phyloP scores from a whole-genome alignment of 2,888 invertebrate genomes.

The Bugulina stolonifera region DNA sequence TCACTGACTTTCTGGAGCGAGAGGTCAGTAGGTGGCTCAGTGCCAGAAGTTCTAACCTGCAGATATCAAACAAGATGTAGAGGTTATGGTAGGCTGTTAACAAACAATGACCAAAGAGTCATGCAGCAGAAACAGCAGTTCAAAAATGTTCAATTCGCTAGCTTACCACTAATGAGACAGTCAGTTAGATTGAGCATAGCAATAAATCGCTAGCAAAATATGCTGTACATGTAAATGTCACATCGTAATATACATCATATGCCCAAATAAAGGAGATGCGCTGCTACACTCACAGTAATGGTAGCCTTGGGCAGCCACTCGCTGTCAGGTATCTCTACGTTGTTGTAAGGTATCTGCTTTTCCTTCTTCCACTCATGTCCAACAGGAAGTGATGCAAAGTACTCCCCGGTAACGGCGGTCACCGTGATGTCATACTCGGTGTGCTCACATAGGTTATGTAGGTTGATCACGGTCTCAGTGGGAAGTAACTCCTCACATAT shows the following conservation, averaged over 20 bases:
- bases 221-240: too few relatives aligned
- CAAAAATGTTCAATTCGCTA: too few relatives aligned
- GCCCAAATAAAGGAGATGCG: too few relatives aligned
- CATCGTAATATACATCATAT: too few relatives aligned
- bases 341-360: constrained; percentile 40
- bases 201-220: too few relatives aligned
- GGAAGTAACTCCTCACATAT: constrained; percentile 41
- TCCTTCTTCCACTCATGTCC: constrained; percentile 40
- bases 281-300: constrained; percentile 37
- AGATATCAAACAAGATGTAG: too few relatives aligned
- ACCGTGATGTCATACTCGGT: constrained; percentile 49
- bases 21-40: constrained; percentile 43
- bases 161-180: too few relatives aligned
- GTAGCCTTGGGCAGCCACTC: constrained; percentile 48
- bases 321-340: constrained; percentile 40
- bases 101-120: too few relatives aligned
- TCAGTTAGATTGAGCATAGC: too few relatives aligned
- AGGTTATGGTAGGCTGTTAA: too few relatives aligned
- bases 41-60: constrained; percentile 44
- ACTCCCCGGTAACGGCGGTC: constrained; percentile 51
- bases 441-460: constrained; percentile 45
- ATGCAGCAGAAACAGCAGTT: too few relatives aligned
- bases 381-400: constrained; percentile 48
- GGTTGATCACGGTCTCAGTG: constrained; percentile 40
- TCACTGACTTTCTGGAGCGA: constrained; percentile 36